phyloP scores from a whole-genome alignment of 2,797 vertebrate species.

The Natrix natrix region DNA sequence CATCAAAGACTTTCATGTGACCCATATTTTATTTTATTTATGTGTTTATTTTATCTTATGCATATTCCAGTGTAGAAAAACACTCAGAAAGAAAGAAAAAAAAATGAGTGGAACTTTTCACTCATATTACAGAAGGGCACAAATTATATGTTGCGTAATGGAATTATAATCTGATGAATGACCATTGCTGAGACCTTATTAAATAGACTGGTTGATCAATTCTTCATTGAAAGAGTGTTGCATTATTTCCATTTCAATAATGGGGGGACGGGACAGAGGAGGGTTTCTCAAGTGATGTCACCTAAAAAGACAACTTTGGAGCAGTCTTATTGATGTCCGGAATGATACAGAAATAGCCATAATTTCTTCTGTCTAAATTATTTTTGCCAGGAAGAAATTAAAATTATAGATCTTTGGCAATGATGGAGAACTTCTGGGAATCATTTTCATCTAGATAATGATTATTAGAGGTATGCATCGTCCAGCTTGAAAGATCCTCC shows the following conservation, averaged over 20 bases:
- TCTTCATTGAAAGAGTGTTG: not conserved
- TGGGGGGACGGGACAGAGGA: not conserved
- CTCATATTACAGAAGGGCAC: not conserved
- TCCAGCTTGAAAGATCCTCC: not conserved
- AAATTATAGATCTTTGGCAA: not conserved
- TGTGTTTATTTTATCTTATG: not conserved
- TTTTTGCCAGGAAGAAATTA: not conserved
- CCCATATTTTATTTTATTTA: not conserved
- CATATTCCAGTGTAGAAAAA: not conserved
- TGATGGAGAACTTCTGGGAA: not conserved
- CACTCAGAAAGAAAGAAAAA: not conserved
- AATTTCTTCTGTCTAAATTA: not conserved
- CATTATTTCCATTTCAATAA: not conserved
- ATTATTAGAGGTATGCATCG: not conserved
- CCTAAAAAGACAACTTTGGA: not conserved
- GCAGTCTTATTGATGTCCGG: not conserved
- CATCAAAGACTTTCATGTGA: not conserved
- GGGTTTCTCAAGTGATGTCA: not conserved
- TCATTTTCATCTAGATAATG: not conserved
- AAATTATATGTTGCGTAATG: not conserved
- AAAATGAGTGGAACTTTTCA: not conserved
- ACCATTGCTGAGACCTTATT: not conserved
- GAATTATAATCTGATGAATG: not conserved
- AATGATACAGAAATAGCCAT: not conserved
- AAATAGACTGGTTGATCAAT: not conserved